These are phyloP conservation scores for Hemistola chrysoprasaria DNA, from an alignment of 2,888 invertebrate genomes.

Conservation along the genomic window DNA sequence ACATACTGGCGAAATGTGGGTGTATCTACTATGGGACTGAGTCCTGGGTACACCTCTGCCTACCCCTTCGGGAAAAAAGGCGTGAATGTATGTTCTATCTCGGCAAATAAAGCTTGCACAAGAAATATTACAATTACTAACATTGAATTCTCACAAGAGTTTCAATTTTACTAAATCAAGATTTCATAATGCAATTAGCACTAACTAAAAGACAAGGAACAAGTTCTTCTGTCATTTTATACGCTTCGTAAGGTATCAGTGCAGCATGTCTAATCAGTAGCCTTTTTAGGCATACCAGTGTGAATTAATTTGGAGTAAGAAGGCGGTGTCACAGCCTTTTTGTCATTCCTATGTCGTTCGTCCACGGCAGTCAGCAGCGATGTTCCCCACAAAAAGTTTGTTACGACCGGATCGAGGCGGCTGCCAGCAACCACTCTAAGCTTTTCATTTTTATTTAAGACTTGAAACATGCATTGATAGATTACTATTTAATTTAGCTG, in stretches of 20 bases:
- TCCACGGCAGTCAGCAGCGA: slow-evolving; percentile 8
- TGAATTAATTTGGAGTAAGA: slow-evolving; percentile 38
- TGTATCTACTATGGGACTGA: too few species aligned
- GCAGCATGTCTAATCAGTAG: slow-evolving; percentile 21
- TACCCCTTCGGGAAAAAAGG: too few species aligned
- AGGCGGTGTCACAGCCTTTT: slow-evolving; percentile 17
- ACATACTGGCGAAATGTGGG: too few species aligned
- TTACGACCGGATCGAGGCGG: slow-evolving; percentile 3
- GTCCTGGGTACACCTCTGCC: too few species aligned
- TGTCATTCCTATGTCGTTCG: slow-evolving; percentile 22
- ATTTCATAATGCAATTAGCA: neutral
- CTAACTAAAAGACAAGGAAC: slow-evolving; percentile 3
- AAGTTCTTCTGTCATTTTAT: slow-evolving; percentile 12
- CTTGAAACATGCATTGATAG: too few species aligned
- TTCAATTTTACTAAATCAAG: too few species aligned
- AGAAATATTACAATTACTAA: too few species aligned
- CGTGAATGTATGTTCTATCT: too few species aligned
- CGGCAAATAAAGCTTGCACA: too few species aligned
- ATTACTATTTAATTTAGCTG: too few species aligned
- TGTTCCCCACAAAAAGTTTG: slow-evolving; percentile 8
- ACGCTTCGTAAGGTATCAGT: slow-evolving; percentile 12
- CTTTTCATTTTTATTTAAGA: neutral
- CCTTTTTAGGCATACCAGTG: slow-evolving; percentile 24
- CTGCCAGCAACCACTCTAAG: neutral
- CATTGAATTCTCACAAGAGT: too few species aligned